Evolutionary conservation across 1,140 invertebrate genomes (phyloP).

Genomic region (Mamestra configurata): DNA sequence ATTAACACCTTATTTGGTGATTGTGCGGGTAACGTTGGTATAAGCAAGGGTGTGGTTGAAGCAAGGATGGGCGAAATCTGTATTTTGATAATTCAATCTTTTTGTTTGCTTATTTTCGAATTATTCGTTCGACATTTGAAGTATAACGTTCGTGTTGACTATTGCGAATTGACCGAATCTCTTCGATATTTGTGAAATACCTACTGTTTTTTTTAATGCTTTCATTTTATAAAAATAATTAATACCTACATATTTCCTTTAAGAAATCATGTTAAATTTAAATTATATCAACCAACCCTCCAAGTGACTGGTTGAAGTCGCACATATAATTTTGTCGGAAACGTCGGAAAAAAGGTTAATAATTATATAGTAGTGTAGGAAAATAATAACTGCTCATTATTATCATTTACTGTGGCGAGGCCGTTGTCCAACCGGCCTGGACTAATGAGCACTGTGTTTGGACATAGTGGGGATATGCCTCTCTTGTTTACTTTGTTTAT

Average conservation of each 20-base stretch:
- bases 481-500: slow-evolving; percentile 23
- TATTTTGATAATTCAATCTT: too few relatives aligned
- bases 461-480: slow-evolving; percentile 52
- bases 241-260: too few relatives aligned
- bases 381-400: slow-evolving; percentile 76
- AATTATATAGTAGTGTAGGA: slow-evolving; percentile 75
- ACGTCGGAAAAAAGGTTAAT: slow-evolving; percentile 74
- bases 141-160: too few relatives aligned
- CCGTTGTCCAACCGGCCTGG: slow-evolving; percentile 44
- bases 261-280: too few relatives aligned
- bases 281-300: slow-evolving; percentile 6
- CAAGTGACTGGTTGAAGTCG: slow-evolving; percentile 34
- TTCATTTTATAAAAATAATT: too few relatives aligned
- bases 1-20: slow-evolving; percentile 71
- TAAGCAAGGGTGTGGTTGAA: slow-evolving; percentile 10
- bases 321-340: slow-evolving; percentile 73
- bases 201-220: too few relatives aligned
- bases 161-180: too few relatives aligned
- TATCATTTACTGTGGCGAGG: slow-evolving; percentile 62
- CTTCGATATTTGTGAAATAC: too few relatives aligned
- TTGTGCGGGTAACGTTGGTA: slow-evolving; percentile 67
- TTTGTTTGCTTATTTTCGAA: background rate
- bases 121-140: background rate
- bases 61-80: background rate
- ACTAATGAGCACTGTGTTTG: slow-evolving; percentile 64